phyloP scores from a whole-genome alignment of 1,140 invertebrate genomes.

The Heliconius melpomene region DNA sequence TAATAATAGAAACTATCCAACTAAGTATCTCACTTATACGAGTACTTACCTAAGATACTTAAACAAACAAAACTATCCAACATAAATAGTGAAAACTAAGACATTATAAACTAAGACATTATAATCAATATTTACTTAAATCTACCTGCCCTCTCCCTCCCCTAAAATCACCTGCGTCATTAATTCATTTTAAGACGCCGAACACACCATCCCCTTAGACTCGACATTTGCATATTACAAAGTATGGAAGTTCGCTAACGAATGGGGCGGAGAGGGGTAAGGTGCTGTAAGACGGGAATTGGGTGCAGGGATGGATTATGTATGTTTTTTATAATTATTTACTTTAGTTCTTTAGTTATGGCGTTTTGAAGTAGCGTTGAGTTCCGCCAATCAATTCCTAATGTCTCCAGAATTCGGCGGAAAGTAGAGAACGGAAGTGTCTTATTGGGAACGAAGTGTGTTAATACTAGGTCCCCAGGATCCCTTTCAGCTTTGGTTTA shows the following conservation, averaged over 20 bases:
- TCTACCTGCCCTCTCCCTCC: slow-evolving; percentile 24
- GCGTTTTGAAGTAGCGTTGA: too few species aligned
- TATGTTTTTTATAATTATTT: background rate
- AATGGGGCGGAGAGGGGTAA: slow-evolving; percentile 52
- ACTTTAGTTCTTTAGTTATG: background rate
- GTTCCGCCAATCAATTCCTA: too few species aligned
- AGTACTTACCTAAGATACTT: background rate
- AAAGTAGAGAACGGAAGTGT: too few species aligned
- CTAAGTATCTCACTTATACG: too few species aligned
- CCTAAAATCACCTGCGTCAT: slow-evolving; percentile 74
- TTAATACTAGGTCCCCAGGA: too few species aligned
- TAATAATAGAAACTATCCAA: too few species aligned
- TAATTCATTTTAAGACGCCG: slow-evolving; percentile 80
- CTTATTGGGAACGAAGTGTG: too few species aligned
- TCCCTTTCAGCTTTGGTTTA: too few species aligned
- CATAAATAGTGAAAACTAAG: slow-evolving; percentile 25
- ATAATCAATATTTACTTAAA: slow-evolving; percentile 42
- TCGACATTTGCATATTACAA: slow-evolving; percentile 80
- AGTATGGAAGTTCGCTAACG: slow-evolving; percentile 80
- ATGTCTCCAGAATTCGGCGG: too few species aligned
- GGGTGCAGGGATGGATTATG: slow-evolving; percentile 58
- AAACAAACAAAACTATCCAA: slow-evolving; percentile 21
- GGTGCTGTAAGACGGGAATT: slow-evolving; percentile 75
- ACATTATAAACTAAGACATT: slow-evolving; percentile 37
- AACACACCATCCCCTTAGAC: slow-evolving; percentile 64